A percentile compares a stretch with the other conserved stretches of the same genome.
Conservation (phyloP, 1,140 invertebrate genomes). For the Trichonephila clavipes region DNA sequence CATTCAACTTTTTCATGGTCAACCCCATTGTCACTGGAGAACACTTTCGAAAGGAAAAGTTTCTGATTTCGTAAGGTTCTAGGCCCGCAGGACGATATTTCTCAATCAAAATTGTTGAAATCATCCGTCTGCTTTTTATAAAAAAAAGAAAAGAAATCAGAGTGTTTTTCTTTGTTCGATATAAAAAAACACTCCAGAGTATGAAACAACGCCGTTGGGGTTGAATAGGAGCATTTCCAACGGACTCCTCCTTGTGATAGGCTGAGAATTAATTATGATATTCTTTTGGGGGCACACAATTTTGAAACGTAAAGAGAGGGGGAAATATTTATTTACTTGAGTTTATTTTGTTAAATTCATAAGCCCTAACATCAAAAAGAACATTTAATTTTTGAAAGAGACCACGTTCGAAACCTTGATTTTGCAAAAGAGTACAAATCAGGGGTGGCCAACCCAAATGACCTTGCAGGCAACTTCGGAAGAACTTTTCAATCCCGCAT, state of each 20-base stretch:
- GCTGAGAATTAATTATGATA: background rate
- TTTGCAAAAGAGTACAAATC: too few relatives aligned
- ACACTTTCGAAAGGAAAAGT: slow-evolving; percentile 9
- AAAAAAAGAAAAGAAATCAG: background rate
- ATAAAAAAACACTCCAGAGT: background rate
- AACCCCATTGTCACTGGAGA: background rate
- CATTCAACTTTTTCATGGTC: background rate
- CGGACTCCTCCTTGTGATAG: background rate
- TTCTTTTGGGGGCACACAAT: background rate
- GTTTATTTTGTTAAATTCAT: background rate
- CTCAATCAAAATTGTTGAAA: background rate
- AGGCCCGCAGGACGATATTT: background rate
- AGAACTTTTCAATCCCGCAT: too few relatives aligned
- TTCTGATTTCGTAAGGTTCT: background rate
- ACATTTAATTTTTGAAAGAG: too few relatives aligned
- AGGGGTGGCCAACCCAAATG: too few relatives aligned
- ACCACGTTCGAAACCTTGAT: too few relatives aligned
- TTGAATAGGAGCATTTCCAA: background rate
- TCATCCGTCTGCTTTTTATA: background rate
- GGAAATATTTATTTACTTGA: background rate
- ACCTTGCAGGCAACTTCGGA: too few relatives aligned
- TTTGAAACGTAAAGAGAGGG: background rate
- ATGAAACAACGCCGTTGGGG: background rate
- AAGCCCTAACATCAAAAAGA: too few relatives aligned
- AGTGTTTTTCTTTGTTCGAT: background rate